A percentile compares a stretch with the other conserved stretches of the same genome.
Conservation (phyloP, 2,113 vertebrate species). For the Hemichromis elongatus region DNA sequence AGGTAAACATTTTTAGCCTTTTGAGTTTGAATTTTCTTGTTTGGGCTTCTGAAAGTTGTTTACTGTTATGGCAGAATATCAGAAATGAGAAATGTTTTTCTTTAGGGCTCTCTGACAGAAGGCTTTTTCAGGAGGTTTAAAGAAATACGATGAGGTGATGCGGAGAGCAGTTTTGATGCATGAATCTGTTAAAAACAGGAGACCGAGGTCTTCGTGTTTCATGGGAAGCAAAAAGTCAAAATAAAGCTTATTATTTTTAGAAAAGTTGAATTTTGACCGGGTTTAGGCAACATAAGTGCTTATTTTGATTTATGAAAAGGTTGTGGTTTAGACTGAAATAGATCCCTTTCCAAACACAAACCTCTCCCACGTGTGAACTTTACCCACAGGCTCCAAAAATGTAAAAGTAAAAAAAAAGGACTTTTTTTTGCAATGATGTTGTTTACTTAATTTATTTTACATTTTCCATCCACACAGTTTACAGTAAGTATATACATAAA, state of each 20-base stretch:
- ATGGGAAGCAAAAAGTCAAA: background rate
- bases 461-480: background rate
- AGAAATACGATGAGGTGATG: background rate
- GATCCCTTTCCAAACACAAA: background rate
- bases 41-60: background rate
- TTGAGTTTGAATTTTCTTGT: background rate
- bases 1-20: background rate
- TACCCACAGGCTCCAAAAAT: background rate
- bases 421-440: background rate
- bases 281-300: background rate
- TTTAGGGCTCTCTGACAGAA: background rate
- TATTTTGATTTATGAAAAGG: background rate
- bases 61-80: accelerated
- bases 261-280: background rate
- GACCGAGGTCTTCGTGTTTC: background rate
- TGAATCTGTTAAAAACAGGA: background rate
- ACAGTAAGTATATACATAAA: background rate
- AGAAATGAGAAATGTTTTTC: accelerated
- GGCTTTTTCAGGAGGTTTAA: background rate
- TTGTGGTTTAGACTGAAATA: background rate
- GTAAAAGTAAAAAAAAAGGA: background rate
- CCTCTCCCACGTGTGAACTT: background rate
- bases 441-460: background rate
- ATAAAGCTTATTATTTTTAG: background rate
- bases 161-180: background rate